Percentiles rank a stretch among this genome's conserved stretches.
Evolutionary conservation across 2,888 invertebrate genomes (phyloP).

Genomic region (Hesperia comma): DNA sequence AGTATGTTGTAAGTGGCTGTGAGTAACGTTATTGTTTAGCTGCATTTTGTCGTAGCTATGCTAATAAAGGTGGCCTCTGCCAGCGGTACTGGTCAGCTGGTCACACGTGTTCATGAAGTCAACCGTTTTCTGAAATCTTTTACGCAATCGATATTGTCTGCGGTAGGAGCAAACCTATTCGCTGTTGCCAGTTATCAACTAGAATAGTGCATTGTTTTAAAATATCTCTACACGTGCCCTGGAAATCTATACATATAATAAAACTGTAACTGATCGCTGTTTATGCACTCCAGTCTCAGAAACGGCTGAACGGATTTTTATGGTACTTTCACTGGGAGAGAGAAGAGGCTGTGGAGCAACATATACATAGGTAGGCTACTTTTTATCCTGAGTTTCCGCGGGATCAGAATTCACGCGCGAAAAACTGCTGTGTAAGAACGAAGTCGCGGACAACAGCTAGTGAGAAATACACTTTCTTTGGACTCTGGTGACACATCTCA

Average conservation of each 20-base stretch:
- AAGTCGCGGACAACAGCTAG: no score
- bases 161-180: slow-evolving; percentile 27
- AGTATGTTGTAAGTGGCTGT: not conserved
- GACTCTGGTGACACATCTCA: no score
- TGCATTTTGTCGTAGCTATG: slow-evolving; percentile 51
- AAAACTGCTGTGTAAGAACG: no score
- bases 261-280: no score
- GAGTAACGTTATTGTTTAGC: slow-evolving; percentile 2
- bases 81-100: slow-evolving; percentile 30
- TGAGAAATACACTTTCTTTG: not conserved
- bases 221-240: not conserved
- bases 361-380: no score
- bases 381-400: no score
- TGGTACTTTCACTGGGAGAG: no score
- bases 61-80: slow-evolving; percentile 57
- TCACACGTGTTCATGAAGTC: slow-evolving; percentile 28
- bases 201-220: slow-evolving; percentile 10
- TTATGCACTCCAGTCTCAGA: no score
- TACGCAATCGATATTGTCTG: slow-evolving; percentile 34
- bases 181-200: slow-evolving; percentile 39
- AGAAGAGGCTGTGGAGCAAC: no score
- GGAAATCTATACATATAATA: no score
- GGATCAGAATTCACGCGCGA: no score
- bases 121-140: slow-evolving; percentile 30
- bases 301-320: no score